Evolutionary conservation across 2,888 invertebrate species (phyloP), one percentile per base, ranked within the genome.

Genomic region (Dastarcus helophoroides): DNA sequence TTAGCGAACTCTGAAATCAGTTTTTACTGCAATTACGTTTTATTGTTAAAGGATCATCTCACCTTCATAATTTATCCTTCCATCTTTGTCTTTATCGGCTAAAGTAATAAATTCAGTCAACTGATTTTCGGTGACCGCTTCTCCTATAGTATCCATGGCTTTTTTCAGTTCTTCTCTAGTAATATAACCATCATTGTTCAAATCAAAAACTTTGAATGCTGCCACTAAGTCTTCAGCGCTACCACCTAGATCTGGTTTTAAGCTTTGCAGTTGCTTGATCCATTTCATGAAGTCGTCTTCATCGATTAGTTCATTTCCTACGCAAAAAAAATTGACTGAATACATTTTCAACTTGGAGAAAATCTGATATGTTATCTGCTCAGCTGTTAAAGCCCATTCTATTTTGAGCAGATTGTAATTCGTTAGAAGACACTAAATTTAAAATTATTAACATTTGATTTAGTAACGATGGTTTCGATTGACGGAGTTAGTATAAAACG

Each of bases 141-240:
- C 83, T 13, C 81, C 82, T 47, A 84, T 83, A 70, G 82, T 78
- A 60, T 83, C 82, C 66, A 84, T 74, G n/a, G 82, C 83, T 32
- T 74, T 67, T 50, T 76, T 73, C 26, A 83, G 63, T 59, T 83
- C 83, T 54, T 83, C 82, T 50, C 76, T 69, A 22, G 81, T 85
- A 56, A 90, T 89, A 62, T 80, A 90, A 16, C 90, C 90, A 59
- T 90, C 88, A 51, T 81, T 78, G 56, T 90, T 88, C 35, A 85
- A 76, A 65, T 90, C 89, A 58, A 90, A 89, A 31, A 84, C 88
- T 56, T 83, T 72, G 67, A 90, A 90, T 46, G 89, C 89, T 36
- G 89, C 88, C 48, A 84, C 70, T 44, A 90, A 68, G 58, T 89
- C 88, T 52, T 78, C 78, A 37, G 74, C 71, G 49, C 76, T 76